phyloP scores from a whole-genome alignment of 2,797 vertebrate genomes.

The Mormyrops boulengeri region DNA sequence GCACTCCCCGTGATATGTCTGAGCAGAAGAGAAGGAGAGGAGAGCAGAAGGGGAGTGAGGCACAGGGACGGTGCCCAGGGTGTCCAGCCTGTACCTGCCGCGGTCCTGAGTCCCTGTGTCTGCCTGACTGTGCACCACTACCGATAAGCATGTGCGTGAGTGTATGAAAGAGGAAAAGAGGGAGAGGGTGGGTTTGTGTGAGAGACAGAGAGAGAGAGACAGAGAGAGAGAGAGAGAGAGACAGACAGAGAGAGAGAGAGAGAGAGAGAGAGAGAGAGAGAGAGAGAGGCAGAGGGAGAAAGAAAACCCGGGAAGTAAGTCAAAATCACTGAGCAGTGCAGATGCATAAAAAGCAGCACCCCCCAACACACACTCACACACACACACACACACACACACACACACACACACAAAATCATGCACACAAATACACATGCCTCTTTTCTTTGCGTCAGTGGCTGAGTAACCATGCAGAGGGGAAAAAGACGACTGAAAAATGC shows the following conservation, averaged over 20 bases:
- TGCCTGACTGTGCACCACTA: conserved; percentile 21
- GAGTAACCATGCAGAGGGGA: conserved; percentile 20
- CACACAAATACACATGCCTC: conserved; percentile 24
- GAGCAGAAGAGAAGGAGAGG: neutral
- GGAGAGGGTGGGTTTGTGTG: conserved; percentile 20
- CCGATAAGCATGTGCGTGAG: conserved; percentile 35
- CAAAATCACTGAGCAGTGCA: conserved; percentile 27
- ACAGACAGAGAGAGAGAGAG: neutral
- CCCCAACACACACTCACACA: conserved; percentile 16
- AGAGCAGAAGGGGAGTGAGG: conserved; percentile 20
- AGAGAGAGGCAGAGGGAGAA: conserved; percentile 17
- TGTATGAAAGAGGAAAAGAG: conserved; percentile 17
- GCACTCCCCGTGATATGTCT: conserved; percentile 3
- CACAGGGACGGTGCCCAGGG: conserved; percentile 23
- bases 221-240: neutral
- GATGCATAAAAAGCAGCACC: conserved; percentile 37
- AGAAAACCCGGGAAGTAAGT: conserved; percentile 18
- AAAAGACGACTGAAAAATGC: neutral
- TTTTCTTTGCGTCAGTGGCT: conserved; percentile 33
- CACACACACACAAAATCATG: neutral
- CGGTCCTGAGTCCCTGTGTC: conserved; percentile 29
- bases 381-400: neutral
- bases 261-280: conserved; percentile 15
- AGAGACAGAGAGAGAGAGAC: conserved; percentile 12
- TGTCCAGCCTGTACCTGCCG: conserved; percentile 30